Evolutionary conservation across 2,797 vertebrate species (phyloP).

Genomic region (Prionace glauca): DNA sequence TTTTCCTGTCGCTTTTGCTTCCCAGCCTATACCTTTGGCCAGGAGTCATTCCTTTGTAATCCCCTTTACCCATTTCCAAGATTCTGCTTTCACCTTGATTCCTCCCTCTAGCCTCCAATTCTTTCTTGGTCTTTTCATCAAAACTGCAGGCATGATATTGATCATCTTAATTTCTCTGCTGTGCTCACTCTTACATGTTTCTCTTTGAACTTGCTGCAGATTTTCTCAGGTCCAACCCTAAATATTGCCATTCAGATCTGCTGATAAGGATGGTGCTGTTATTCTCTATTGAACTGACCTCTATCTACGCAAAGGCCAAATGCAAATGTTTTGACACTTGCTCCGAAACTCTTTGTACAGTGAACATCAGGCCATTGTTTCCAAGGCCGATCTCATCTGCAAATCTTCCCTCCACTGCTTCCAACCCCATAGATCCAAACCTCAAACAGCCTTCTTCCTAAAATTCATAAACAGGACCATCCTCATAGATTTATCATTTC

Average conservation of each 20-base stretch:
- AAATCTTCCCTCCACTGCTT: background rate
- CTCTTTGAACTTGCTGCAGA: background rate
- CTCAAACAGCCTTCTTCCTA: too few species aligned
- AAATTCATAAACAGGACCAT: too few species aligned
- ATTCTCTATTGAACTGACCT: background rate
- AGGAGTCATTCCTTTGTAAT: background rate
- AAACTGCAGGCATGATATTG: background rate
- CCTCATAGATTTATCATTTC: too few species aligned
- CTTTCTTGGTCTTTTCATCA: background rate
- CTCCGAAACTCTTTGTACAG: background rate
- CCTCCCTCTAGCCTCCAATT: background rate
- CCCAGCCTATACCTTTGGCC: background rate
- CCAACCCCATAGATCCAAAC: background rate
- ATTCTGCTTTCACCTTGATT: background rate
- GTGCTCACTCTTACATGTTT: background rate
- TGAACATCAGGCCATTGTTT: background rate
- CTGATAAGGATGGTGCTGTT: background rate
- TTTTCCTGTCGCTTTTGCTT: background rate
- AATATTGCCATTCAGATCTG: background rate
- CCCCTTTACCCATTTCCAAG: background rate
- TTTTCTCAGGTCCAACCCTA: background rate
- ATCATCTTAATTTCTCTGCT: background rate
- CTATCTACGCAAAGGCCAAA: background rate
- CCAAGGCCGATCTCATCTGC: background rate
- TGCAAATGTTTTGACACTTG: background rate